Evolutionary conservation across 2,113 vertebrate genomes (phyloP).

Genomic region (Eleginops maclovinus): DNA sequence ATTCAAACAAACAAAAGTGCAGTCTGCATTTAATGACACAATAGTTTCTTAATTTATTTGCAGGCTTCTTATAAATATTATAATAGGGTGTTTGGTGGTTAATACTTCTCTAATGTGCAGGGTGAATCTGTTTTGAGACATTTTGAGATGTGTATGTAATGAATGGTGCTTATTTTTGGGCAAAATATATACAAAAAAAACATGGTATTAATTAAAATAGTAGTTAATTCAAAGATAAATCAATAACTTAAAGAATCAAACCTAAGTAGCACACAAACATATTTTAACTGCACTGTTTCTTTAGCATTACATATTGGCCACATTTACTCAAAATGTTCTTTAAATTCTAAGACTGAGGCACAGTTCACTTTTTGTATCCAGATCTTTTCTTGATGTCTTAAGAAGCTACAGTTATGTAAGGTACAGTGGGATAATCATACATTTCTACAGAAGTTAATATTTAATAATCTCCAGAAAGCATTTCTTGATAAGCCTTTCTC

Average conservation of each 20-base stretch:
- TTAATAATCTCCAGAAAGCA: not conserved
- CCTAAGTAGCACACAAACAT: not conserved
- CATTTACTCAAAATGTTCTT: not conserved
- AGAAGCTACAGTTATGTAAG: not conserved
- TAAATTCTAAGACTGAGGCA: too few relatives aligned
- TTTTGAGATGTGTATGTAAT: not conserved
- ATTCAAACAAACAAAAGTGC: not conserved
- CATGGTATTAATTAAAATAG: not conserved
- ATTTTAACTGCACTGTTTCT: not conserved
- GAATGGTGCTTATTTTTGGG: not conserved
- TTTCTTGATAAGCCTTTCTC: not conserved
- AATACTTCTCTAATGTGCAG: not conserved
- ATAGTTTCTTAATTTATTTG: not conserved
- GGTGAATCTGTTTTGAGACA: not conserved
- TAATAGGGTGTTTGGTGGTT: not conserved
- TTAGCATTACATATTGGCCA: not conserved
- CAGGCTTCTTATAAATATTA: not conserved
- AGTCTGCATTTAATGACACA: not conserved
- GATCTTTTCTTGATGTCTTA: too few relatives aligned
- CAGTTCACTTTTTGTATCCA: not conserved
- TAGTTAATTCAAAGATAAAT: not conserved
- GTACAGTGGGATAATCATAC: not conserved
- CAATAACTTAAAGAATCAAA: not conserved
- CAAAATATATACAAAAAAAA: not conserved
- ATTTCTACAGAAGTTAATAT: not conserved